Evolutionary conservation across 2,113 vertebrate genomes (phyloP), one percentile per base, ranked within the genome.

Genomic region (Notiomystis cincta): DNA sequence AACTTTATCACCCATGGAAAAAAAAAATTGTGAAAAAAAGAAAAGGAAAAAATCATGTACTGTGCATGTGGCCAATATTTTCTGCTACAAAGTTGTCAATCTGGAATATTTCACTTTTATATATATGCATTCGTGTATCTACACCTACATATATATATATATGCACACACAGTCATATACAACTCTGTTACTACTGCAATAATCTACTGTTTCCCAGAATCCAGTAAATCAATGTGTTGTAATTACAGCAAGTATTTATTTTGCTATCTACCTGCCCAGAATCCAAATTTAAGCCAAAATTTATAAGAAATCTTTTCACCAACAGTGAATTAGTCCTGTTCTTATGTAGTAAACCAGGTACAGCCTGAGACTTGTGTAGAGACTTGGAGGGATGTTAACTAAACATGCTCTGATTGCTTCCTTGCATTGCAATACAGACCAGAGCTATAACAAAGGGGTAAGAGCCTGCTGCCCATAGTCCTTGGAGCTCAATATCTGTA

Each of bases 1-100:
- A 96, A 95, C 90, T 93, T 92, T 96, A 89, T 96, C 93, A 90
- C 94, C 95, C 93, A 81, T 96, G 93, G 70, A 65, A 90, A 90
- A 98, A 98, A 94, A 86, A 67, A 33, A 95, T 95, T 82, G 51
- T 82, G 90, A 89, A 85, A 82, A 95, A 98, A 82, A n/a, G 2
- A 91, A 97, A 73, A 38, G 6, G 79, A 75, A 91, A 91, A 90
- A 96, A 81, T 87, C 21, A 8, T 88, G 15, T 44, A 23, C 35
- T 54, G 10, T 78, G 24, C 10, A 44, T 31, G 19, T 13, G 44
- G 54, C 47, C 81, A 73, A 31, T 40, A 65, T 93, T 78, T 88
- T 73, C 51, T 88, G 30, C 38, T 88, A 67, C 57, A 79, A 11
- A 67, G 20, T 45, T 93, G 66, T 73, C 86, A 96, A 11, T 90